Conservation (phyloP, 2,113 vertebrate species). For the Poicephalus gulielmi region DNA sequence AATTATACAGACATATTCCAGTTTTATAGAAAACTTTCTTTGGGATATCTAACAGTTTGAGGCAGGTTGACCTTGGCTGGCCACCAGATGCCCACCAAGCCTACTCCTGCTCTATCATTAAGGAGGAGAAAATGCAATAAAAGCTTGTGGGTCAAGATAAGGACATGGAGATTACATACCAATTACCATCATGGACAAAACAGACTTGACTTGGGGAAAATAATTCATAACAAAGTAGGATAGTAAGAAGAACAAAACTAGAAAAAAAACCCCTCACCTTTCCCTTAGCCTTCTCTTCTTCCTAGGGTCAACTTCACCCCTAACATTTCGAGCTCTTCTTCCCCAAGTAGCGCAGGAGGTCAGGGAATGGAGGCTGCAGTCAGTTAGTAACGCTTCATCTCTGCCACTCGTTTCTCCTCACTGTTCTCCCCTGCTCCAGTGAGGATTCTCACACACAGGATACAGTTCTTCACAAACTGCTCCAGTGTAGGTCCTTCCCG, state of each 20-base stretch:
- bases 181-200: not conserved
- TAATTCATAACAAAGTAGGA: not conserved
- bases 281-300: not conserved
- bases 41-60: not conserved
- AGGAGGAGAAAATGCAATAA: not conserved
- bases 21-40: not conserved
- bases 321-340: not conserved
- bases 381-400: not conserved
- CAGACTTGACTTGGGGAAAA: not conserved
- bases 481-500: not conserved
- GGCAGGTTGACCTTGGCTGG: not conserved
- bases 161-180: not conserved
- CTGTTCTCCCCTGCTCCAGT: not conserved
- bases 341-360: not conserved
- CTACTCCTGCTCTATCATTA: not conserved
- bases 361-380: not conserved
- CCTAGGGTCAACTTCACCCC: not conserved
- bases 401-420: not conserved
- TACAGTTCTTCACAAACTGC: not conserved
- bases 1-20: not conserved
- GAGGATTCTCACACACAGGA: accelerated
- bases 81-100: not conserved
- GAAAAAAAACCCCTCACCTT: not conserved
- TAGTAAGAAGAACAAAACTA: not conserved
- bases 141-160: not conserved